These are phyloP conservation scores for Ectemnius continuus DNA, from an alignment of 2,888 invertebrate species.

Conservation along the genomic window DNA sequence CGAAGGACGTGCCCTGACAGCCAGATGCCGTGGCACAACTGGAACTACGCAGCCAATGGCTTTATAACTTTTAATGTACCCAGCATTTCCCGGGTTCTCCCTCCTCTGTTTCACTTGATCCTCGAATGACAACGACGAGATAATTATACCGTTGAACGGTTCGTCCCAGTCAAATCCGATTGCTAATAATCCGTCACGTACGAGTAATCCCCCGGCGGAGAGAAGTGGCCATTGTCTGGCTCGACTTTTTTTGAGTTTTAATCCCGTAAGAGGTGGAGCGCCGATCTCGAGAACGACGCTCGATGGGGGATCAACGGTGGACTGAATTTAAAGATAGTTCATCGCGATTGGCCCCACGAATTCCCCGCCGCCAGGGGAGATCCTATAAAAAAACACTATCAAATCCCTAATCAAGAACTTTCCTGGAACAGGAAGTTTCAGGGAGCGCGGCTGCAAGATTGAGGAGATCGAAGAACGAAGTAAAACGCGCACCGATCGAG, in stretches of 20 bases:
- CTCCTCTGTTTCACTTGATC: no score
- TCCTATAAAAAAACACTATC: constrained; percentile 66
- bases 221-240: background rate
- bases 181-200: constrained; percentile 15
- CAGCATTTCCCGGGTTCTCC: no score
- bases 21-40: no score
- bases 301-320: constrained; percentile 34
- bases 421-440: constrained; percentile 58
- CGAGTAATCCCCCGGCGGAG: background rate
- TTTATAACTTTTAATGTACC: no score
- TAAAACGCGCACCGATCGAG: constrained; percentile 48
- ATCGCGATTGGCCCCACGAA: constrained; percentile 64
- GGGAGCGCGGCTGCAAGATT: constrained; percentile 23
- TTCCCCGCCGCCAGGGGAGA: constrained; percentile 53
- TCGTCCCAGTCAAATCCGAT: background rate
- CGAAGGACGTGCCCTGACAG: no score
- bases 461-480: constrained; percentile 27
- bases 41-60: no score
- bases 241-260: constrained; percentile 41
- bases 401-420: constrained; percentile 71
- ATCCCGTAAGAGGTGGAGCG: constrained; percentile 22
- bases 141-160: background rate
- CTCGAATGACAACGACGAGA: no score
- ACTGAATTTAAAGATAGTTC: constrained; percentile 65
- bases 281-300: constrained; percentile 15